Evolutionary conservation across 53 echinoderm and acorn worm species (phyloP).

Genomic region (Arbacia lixula): DNA sequence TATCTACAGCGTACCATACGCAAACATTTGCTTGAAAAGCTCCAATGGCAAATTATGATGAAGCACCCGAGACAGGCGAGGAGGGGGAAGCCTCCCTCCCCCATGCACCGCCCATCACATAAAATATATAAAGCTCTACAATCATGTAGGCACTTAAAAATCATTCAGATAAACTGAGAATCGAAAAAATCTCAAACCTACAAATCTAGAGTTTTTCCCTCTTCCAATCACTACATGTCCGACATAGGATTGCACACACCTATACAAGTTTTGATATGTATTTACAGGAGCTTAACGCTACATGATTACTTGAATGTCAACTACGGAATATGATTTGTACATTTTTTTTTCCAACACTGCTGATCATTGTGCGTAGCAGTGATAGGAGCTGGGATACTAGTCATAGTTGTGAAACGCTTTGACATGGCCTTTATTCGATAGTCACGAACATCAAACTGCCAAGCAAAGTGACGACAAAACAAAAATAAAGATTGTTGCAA

Average conservation of each 20-base stretch:
- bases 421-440: constrained; percentile 16
- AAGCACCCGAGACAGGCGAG: constrained; percentile 36
- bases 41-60: constrained; percentile 47
- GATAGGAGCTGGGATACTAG: constrained; percentile 13
- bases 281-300: constrained; percentile 19
- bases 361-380: background rate
- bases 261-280: constrained; percentile 12
- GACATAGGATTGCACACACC: constrained; percentile 40
- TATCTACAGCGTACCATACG: constrained; percentile 11
- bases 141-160: constrained; percentile 56
- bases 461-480: constrained; percentile 39
- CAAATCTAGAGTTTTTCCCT: constrained; percentile 10
- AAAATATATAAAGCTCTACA: constrained; percentile 60
- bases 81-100: background rate
- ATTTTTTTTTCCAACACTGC: background rate
- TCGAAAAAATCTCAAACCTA: constrained; percentile 40
- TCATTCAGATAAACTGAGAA: constrained; percentile 52
- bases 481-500: constrained; percentile 44
- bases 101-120: background rate
- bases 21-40: constrained; percentile 3
- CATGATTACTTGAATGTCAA: background rate
- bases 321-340: constrained; percentile 5
- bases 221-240: constrained; percentile 17
- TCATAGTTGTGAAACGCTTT: constrained; percentile 6
- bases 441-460: constrained; percentile 28